phyloP scores from a whole-genome alignment of 2,797 vertebrate genomes.

The Lacerta viridis region DNA sequence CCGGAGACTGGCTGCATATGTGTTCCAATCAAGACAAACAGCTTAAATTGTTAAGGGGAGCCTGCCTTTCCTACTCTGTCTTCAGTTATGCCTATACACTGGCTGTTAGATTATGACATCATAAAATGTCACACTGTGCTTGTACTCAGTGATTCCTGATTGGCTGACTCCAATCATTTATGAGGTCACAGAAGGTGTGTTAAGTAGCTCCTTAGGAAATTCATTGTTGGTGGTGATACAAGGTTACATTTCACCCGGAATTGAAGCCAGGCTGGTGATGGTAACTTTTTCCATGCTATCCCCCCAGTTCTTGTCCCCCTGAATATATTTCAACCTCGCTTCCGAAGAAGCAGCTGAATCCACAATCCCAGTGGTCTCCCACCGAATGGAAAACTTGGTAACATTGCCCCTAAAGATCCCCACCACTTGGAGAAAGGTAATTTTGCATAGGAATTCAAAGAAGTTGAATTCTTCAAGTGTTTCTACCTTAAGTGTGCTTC shows the following conservation, averaged over 20 bases:
- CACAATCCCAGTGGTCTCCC: background rate
- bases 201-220: background rate
- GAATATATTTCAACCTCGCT: background rate
- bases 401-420: background rate
- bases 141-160: background rate
- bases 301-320: background rate
- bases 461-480: too few relatives aligned
- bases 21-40: too few relatives aligned
- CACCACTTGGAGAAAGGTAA: background rate
- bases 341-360: background rate
- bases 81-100: background rate
- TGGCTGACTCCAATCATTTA: background rate
- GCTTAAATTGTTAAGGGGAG: background rate
- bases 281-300: background rate
- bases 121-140: background rate
- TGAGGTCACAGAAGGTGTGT: background rate
- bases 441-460: too few relatives aligned
- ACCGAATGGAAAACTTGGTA: background rate
- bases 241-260: background rate
- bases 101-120: background rate
- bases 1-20: too few relatives aligned
- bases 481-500: too few relatives aligned
- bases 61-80: too few relatives aligned
- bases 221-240: background rate
- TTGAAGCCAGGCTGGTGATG: background rate